Evolutionary conservation across 2,113 vertebrate genomes (phyloP), one percentile per base, ranked within the genome.

Genomic region (Callorhinus ursinus): DNA sequence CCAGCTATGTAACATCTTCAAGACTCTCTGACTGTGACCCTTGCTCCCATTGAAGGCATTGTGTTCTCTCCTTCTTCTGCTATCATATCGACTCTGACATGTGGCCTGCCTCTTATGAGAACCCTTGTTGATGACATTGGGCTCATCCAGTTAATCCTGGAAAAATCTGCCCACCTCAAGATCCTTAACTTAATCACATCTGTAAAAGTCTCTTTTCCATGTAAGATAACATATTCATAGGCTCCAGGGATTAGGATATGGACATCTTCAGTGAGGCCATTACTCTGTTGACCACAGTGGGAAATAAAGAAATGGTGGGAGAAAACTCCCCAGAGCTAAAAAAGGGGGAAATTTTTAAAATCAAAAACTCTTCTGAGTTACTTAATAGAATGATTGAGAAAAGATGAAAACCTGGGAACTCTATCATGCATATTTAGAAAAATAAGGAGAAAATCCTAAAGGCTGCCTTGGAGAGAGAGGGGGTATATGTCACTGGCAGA

Each of bases 21-120:
- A 16, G 67, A 24, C 22, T 10, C 31, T 10, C 51, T 36, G 12
- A 65, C 36, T 8, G 5, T 10, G 15, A 19, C 26, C 15, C 15
- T 33, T 33, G 12, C 31, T 15, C 18, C 42, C 33, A 0, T 46
- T 46, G 24, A 0, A 5, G 0, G 9, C 0, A 14, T 1, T 42
- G 21, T 11, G 6, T 5, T 46, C 12, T 65, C 36, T 59, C 12
- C 6, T 4, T 7, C 24, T 53, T 13, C 46, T 46, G 55, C n/a
- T 26, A 1, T 16, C 42, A 39, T 5, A 4, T 59, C 7, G 39
- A 36, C 55, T 46, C 36, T 33, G 7, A 67, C 18, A 24, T 28
- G 18, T 33, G 2, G 16, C 24, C 36, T 28, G 15, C 10, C 33
- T 79, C 21, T 28, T 18, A 19, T 5, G 16, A 55, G 14, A 21